Conservation (phyloP, 2,113 vertebrate species). For the Pardalotus punctatus region DNA sequence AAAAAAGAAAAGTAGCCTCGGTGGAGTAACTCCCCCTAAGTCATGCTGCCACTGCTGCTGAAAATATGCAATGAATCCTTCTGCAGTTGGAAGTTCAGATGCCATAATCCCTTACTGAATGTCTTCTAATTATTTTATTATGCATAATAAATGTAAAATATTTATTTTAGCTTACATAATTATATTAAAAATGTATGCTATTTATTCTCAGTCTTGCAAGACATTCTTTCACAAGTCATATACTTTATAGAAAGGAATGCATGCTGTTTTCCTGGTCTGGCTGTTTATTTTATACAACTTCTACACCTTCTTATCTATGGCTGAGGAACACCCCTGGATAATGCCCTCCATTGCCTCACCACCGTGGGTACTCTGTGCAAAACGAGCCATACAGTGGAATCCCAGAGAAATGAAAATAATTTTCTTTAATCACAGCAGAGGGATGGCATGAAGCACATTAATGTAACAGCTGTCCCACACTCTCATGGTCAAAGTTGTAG, state of each 20-base stretch:
- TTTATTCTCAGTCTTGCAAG: conserved; percentile 47
- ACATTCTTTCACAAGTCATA: conserved; percentile 35
- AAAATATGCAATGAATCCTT: conserved; percentile 26
- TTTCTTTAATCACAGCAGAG: conserved; percentile 7
- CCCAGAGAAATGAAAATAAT: background rate
- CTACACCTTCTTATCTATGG: background rate
- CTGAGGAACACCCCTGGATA: background rate
- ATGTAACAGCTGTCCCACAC: background rate
- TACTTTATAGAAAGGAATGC: conserved; percentile 50
- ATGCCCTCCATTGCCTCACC: background rate
- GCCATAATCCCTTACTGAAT: conserved; percentile 2
- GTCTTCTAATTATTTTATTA: conserved; percentile 53
- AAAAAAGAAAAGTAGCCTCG: conserved; percentile 57
- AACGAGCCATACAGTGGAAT: background rate
- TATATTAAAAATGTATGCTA: conserved; percentile 52
- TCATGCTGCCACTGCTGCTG: background rate
- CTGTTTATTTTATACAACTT: background rate
- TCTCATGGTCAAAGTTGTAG: background rate
- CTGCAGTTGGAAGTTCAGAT: background rate
- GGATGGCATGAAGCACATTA: background rate
- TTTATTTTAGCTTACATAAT: conserved; percentile 38
- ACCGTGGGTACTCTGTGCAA: background rate
- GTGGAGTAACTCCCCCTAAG: conserved; percentile 8
- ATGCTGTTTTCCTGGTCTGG: conserved; percentile 20
- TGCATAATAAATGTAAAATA: conserved; percentile 64